These are phyloP conservation scores for Gnathonemus echidnorhynchus DNA, from an alignment of 2,113 vertebrate species.

Conservation along the genomic window DNA sequence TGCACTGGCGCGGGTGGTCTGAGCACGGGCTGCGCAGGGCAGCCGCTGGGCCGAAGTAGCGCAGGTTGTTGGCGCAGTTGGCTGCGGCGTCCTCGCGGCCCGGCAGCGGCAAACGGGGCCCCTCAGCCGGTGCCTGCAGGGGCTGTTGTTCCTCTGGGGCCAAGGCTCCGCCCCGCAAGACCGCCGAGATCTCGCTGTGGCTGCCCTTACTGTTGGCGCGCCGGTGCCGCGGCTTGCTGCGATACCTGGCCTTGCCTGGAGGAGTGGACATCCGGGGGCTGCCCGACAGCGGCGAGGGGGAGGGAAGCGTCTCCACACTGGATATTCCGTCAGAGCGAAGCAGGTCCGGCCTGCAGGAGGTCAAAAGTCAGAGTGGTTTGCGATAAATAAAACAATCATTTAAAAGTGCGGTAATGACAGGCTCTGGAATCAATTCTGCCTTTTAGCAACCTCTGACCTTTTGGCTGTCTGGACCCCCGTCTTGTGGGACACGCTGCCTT, in stretches of 20 bases:
- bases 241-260: slow-evolving; percentile 79
- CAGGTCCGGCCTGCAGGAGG: slow-evolving; percentile 74
- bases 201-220: slow-evolving; percentile 91
- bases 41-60: slow-evolving; percentile 92
- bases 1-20: slow-evolving; percentile 76
- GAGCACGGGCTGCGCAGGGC: slow-evolving; percentile 90
- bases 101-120: slow-evolving; percentile 51
- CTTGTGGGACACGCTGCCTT: slow-evolving; percentile 76
- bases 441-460: slow-evolving; percentile 59
- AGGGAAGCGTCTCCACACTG: slow-evolving; percentile 68
- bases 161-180: slow-evolving; percentile 64
- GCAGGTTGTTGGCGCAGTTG: slow-evolving; percentile 84
- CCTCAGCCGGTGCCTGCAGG: slow-evolving; percentile 42
- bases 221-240: slow-evolving; percentile 90
- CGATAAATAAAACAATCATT: neutral
- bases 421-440: neutral
- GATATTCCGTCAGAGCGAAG: slow-evolving; percentile 87
- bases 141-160: slow-evolving; percentile 56
- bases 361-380: neutral
- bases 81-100: slow-evolving; percentile 77
- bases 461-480: slow-evolving; percentile 73
- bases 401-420: neutral
- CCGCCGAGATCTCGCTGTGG: slow-evolving; percentile 76
- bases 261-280: slow-evolving; percentile 85
- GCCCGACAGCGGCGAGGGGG: slow-evolving; percentile 76